These are phyloP conservation scores for Linepithema humile DNA, from an alignment of 1,140 invertebrate species.

Conservation along the genomic window DNA sequence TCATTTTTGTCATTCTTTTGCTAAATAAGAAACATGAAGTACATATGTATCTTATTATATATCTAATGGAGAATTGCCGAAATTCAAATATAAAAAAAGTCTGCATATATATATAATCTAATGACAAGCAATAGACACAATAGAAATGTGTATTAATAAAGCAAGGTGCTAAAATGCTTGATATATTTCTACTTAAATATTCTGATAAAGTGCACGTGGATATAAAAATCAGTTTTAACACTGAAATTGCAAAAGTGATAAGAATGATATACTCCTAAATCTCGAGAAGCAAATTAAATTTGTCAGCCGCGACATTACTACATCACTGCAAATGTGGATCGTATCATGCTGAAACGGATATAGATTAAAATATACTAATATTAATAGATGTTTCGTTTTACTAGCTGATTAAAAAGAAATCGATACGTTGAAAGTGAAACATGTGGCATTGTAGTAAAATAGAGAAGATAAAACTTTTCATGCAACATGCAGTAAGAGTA, in stretches of 20 bases:
- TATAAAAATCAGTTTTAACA: neutral
- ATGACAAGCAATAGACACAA: slow-evolving; percentile 11
- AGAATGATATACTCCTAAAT: neutral
- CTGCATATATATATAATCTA: neutral
- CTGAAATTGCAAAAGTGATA: neutral
- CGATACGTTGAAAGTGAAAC: neutral
- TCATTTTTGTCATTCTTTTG: neutral
- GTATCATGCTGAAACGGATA: neutral
- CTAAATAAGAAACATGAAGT: neutral
- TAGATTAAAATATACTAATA: neutral
- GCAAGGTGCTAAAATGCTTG: neutral
- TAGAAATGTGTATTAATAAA: neutral
- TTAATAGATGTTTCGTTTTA: neutral
- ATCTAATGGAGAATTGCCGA: slow-evolving; percentile 24
- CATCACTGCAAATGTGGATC: neutral
- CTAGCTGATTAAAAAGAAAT: neutral
- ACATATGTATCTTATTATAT: neutral
- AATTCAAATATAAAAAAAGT: slow-evolving; percentile 28
- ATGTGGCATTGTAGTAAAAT: neutral
- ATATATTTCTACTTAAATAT: neutral
- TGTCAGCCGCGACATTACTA: neutral
- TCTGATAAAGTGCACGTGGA: neutral
- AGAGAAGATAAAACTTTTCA: slow-evolving; percentile 10
- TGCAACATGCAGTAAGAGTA: slow-evolving; percentile 47
- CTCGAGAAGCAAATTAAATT: neutral